Evolutionary conservation across 2,888 invertebrate species (phyloP).

Genomic region (Eupsilia transversa): DNA sequence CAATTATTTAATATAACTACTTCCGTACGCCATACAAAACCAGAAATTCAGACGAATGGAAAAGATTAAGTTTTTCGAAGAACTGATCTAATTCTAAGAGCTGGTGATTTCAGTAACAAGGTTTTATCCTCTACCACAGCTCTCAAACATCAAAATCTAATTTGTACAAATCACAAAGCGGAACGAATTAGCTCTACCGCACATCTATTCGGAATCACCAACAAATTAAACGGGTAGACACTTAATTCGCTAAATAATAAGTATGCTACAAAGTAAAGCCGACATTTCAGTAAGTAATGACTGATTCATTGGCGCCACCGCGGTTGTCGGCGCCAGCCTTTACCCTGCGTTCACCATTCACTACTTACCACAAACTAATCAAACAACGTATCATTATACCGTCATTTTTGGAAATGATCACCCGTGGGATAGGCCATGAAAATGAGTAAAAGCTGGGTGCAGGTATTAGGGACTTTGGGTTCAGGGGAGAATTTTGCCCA

Average conservation of each 20-base stretch:
- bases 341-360: slow-evolving; percentile 65
- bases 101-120: slow-evolving; percentile 1
- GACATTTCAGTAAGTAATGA: slow-evolving; percentile 76
- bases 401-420: slow-evolving; percentile 82
- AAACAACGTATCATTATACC: slow-evolving; percentile 87
- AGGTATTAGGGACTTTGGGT: slow-evolving; percentile 32
- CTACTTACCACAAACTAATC: slow-evolving; percentile 87
- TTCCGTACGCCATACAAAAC: not conserved
- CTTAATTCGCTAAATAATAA: slow-evolving; percentile 66
- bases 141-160: slow-evolving; percentile 45
- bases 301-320: slow-evolving; percentile 87
- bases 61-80: slow-evolving; percentile 11
- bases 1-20: not conserved
- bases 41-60: not conserved
- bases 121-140: slow-evolving; percentile 21
- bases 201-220: slow-evolving; percentile 46
- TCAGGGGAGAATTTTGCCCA: slow-evolving; percentile 35
- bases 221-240: slow-evolving; percentile 60
- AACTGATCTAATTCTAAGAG: slow-evolving; percentile 45
- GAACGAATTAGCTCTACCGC: slow-evolving; percentile 58
- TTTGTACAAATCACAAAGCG: slow-evolving; percentile 51
- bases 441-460: slow-evolving; percentile 75
- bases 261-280: slow-evolving; percentile 69
- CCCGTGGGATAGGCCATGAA: slow-evolving; percentile 75
- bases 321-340: slow-evolving; percentile 73